Percentiles rank a stretch among this genome's conserved stretches.
phyloP scores from a whole-genome alignment of 1,140 invertebrate genomes.

The Drosophila miranda region DNA sequence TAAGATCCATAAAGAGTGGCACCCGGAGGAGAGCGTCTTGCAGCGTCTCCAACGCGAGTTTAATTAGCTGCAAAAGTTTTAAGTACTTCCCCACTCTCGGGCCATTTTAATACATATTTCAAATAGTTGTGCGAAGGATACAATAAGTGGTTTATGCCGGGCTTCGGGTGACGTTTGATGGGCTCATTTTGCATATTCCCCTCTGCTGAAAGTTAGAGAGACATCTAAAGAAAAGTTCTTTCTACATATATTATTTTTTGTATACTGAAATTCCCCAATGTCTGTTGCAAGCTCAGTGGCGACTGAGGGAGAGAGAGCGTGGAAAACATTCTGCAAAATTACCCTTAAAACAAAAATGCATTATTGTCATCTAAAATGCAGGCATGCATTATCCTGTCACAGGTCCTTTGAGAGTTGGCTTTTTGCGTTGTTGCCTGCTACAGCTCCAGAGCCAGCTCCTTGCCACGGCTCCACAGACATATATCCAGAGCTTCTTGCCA shows the following conservation, averaged over 20 bases:
- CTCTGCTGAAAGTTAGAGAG: slow-evolving; percentile 14
- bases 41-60: slow-evolving; percentile 46
- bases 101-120: slow-evolving; percentile 59
- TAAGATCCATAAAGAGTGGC: slow-evolving; percentile 58
- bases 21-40: slow-evolving; percentile 1
- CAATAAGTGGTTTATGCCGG: slow-evolving; percentile 22
- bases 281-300: slow-evolving; percentile 2
- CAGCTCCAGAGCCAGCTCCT: slow-evolving; percentile 1
- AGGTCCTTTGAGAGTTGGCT: slow-evolving; percentile 79
- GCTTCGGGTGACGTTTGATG: slow-evolving; percentile 31
- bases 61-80: slow-evolving; percentile 73
- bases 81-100: slow-evolving; percentile 50
- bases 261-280: slow-evolving; percentile 71
- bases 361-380: slow-evolving; percentile 82
- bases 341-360: slow-evolving; percentile 81
- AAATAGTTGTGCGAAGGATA: slow-evolving; percentile 57
- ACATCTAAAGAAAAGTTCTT: slow-evolving; percentile 60
- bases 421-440: slow-evolving; percentile 49
- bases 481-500: slow-evolving; percentile 23
- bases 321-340: slow-evolving; percentile 77
- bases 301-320: slow-evolving; percentile 7
- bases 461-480: background rate
- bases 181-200: slow-evolving; percentile 5
- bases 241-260: slow-evolving; percentile 36
- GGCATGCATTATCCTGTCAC: slow-evolving; percentile 82